These are phyloP conservation scores for Drepana falcataria DNA, from an alignment of 2,888 invertebrate species.

Conservation along the genomic window DNA sequence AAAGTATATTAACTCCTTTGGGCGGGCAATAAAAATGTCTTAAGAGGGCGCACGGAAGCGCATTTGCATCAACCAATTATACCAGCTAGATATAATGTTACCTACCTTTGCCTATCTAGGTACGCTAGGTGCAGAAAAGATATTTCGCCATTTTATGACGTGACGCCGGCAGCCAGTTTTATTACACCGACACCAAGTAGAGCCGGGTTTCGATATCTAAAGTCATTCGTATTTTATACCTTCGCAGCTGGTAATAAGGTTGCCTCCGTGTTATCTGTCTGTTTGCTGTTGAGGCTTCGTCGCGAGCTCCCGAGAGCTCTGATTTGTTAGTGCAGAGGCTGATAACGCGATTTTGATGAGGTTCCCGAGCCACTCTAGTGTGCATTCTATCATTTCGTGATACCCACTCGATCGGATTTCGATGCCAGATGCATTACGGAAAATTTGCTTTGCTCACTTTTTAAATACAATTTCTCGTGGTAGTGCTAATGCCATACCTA, in stretches of 20 bases:
- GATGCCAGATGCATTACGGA: conserved; percentile 3
- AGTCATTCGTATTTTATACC: conserved; percentile 13
- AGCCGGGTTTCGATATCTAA: conserved; percentile 17
- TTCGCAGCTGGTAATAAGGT: conserved; percentile 18
- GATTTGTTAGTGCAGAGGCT: conserved; percentile 38
- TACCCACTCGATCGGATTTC: conserved; percentile 10
- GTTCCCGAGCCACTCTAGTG: conserved; percentile 23
- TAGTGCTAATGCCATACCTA: no score
- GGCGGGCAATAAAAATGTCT: conserved; percentile 56
- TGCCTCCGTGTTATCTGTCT: conserved; percentile 1
- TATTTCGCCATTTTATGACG: conserved; percentile 43
- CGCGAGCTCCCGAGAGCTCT: conserved; percentile 18
- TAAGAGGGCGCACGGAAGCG: conserved; percentile 37
- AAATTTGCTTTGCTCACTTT: not conserved
- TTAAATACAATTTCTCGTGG: no score
- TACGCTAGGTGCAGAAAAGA: conserved; percentile 27
- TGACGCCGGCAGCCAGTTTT: conserved; percentile 33
- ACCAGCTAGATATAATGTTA: conserved; percentile 18
- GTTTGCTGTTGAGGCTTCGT: conserved; percentile 15
- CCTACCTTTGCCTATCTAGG: conserved; percentile 4
- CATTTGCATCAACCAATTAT: conserved; percentile 56
- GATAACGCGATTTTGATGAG: conserved; percentile 60
- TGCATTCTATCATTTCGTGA: conserved; percentile 28
- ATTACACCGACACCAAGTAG: conserved; percentile 28
- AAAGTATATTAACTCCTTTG: conserved; percentile 56